Base-by-base conservation (phyloP, 1,140 invertebrate species). In the Vollenhovia emeryi region DNA sequence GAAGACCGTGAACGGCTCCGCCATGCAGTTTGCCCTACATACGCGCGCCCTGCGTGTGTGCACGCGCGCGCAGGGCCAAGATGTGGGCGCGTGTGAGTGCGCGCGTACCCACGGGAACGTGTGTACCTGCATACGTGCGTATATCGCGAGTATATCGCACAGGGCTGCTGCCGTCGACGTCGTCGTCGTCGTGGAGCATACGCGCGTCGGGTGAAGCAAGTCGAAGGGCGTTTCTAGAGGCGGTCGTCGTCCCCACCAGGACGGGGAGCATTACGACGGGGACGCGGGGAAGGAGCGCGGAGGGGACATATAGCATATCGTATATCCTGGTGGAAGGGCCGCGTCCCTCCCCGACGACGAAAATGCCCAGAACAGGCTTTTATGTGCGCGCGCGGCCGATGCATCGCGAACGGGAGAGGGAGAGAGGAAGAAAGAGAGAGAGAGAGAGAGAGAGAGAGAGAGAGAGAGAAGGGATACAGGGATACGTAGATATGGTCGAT, bases 201-300 rank as follows among this genome's bases (percentile, higher is more conserved):
- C 66, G 69, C 62, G 68, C 48, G 15, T 71, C 66, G 50, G 87
- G 83, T 84, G 85, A 88, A 78, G 87, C 82, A 89, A 89, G 86
- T 84, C 90, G 85, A 93, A 94, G 94, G 94, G 94, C 94, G 94
- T 95, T 94, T 93, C 94, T 93, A 92, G 93, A 94, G 94, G 94
- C 94, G 94, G 94, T 94, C 94, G 93, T 91, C 90, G 87, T 90
- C 92, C 92, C 94, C 93, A 89, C 93, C 89, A 75, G 78, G 48
- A 85, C 45, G 66, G 40, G 90, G 87, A 86, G 87, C 87, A 90
- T 85, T 88, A 88, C 48, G 48, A 50, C 48, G 48, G 18, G 48
- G 48, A 18, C 84, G 89, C 69, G 69, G 62, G 83, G 27, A 52
- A 86, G 89, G 84, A 89, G 85, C 91, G 84, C 84, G 55, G 88